Evolutionary conservation across 2,113 vertebrate genomes (phyloP).

Genomic region (Pedetes capensis): DNA sequence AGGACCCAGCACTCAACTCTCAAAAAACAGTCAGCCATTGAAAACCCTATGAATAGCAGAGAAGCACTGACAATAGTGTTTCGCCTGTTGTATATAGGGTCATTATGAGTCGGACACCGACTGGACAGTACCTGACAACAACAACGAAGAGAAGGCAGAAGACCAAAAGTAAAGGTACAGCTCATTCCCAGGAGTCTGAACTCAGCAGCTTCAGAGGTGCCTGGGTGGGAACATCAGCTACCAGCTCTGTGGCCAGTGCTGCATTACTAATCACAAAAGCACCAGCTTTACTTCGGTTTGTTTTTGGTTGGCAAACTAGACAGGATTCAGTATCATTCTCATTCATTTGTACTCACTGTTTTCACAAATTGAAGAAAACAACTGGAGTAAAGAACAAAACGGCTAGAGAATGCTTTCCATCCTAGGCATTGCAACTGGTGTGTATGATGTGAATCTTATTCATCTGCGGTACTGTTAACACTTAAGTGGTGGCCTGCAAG

Average conservation of each 20-base stretch:
- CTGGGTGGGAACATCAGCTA: not conserved
- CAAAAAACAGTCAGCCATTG: too few species aligned
- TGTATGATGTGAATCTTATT: not conserved
- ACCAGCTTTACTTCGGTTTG: not conserved
- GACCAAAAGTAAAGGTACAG: not conserved
- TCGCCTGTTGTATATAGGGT: too few species aligned
- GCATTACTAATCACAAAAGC: not conserved
- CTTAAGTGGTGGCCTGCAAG: not conserved
- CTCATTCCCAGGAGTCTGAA: not conserved
- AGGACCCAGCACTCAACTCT: too few species aligned
- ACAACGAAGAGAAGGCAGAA: slow-evolving; percentile 4
- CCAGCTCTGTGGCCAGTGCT: not conserved
- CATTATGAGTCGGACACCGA: too few species aligned
- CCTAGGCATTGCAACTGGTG: not conserved
- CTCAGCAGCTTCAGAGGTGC: not conserved
- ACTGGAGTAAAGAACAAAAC: not conserved
- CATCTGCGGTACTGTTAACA: not conserved
- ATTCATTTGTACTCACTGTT: not conserved
- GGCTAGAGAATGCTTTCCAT: not conserved
- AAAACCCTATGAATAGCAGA: too few species aligned
- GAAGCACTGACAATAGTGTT: too few species aligned
- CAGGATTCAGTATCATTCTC: not conserved
- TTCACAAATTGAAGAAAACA: not conserved
- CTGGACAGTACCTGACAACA: too few species aligned
- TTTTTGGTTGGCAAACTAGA: not conserved